A percentile compares a stretch with the other conserved stretches of the same genome.
Evolutionary conservation across 2,113 vertebrate genomes (phyloP).

Genomic region (Pardalotus punctatus): DNA sequence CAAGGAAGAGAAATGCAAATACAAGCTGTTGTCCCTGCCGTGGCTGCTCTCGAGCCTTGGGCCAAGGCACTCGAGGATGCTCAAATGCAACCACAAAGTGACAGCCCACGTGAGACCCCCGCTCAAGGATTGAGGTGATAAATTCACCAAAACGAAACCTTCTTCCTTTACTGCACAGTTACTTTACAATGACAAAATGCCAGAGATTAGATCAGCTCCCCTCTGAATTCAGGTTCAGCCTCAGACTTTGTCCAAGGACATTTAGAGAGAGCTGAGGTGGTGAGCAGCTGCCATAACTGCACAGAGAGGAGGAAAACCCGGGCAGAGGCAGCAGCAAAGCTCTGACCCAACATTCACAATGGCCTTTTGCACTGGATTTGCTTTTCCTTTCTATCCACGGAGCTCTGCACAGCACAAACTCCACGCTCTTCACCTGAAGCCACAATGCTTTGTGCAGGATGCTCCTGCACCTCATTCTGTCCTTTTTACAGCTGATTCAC

Average conservation of each 20-base stretch:
- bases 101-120: neutral
- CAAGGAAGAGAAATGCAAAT: neutral
- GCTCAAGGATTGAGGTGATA: neutral
- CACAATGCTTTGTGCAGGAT: neutral
- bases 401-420: neutral
- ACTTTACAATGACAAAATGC: neutral
- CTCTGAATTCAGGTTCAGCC: neutral
- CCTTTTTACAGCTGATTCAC: neutral
- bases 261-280: neutral
- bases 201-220: neutral
- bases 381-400: neutral
- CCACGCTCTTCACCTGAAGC: neutral
- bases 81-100: neutral
- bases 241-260: neutral
- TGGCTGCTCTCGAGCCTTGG: neutral
- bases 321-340: neutral
- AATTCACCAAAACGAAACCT: neutral
- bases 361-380: neutral
- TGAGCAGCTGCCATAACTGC: neutral
- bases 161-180: neutral
- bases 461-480: neutral
- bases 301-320: neutral
- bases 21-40: neutral
- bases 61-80: neutral
- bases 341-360: neutral